A percentile compares a stretch with the other conserved stretches of the same genome.
These are phyloP conservation scores for Drosophila ficusphila DNA, from an alignment of 1,140 invertebrate species.

Conservation along the genomic window DNA sequence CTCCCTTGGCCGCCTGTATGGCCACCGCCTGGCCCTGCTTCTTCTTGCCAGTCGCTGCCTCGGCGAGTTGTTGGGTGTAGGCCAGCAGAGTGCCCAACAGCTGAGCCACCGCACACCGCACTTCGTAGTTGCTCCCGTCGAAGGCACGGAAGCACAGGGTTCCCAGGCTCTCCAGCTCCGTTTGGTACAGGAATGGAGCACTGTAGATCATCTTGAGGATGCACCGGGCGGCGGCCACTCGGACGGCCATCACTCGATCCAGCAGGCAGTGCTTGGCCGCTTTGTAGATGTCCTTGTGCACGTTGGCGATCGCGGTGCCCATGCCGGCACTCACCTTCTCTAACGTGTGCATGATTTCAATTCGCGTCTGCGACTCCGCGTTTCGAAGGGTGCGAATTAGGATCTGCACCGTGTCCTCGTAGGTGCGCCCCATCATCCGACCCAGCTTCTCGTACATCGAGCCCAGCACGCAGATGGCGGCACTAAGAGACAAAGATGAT, in stretches of 20 bases:
- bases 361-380: conserved; percentile 97
- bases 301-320: conserved; percentile 93
- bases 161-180: conserved; percentile 94
- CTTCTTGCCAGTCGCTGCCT: conserved; percentile 60
- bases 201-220: conserved; percentile 95
- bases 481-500: conserved; percentile 86
- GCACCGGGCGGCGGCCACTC: conserved; percentile 95
- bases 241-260: conserved; percentile 95
- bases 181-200: conserved; percentile 94
- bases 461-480: conserved; percentile 97
- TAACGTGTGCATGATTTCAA: conserved; percentile 98
- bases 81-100: conserved; percentile 93
- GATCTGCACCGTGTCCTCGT: conserved; percentile 98
- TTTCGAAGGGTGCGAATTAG: conserved; percentile 95
- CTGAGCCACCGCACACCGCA: conserved; percentile 95
- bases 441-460: conserved; percentile 99
- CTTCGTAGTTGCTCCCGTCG: conserved; percentile 97
- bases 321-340: conserved; percentile 95
- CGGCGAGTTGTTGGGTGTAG: conserved; percentile 88
- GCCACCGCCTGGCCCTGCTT: conserved; percentile 47
- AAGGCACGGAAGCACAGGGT: conserved; percentile 95
- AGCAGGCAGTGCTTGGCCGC: conserved; percentile 92
- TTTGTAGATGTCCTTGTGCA: conserved; percentile 97
- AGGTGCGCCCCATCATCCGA: conserved; percentile 98
- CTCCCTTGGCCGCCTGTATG: conserved; percentile 62